Base-by-base conservation (phyloP, 2,888 invertebrate species). In the Yponomeuta plumbellus region DNA sequence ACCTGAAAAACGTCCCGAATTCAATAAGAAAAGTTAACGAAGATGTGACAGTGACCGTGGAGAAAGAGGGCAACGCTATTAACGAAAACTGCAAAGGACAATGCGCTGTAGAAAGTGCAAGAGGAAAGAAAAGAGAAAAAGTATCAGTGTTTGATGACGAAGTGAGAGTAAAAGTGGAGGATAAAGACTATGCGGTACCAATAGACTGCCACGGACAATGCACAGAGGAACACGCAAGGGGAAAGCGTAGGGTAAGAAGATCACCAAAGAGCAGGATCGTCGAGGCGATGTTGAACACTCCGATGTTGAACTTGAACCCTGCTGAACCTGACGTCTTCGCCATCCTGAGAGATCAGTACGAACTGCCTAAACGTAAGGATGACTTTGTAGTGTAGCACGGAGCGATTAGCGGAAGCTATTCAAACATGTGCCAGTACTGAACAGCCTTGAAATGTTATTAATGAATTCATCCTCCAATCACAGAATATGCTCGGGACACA, bases 301-400 rank as follows among this genome's bases (percentile, higher is more conserved):
- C 80, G 1, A 79, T 78, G 71, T 75, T 82, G 26, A 73, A 79
- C 11, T 66, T 83, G 39, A 75, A 77, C 56, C 76, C 74, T 0
- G 77, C 75, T 10, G 77, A 78, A 68, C 76, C 77, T 0, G 86
- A 88, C 66, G 69, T 83, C 64, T 76, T 88, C 61, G 73, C 79
- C 0, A 70, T 85, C 63, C 70, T 86, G 56, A 77, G 79, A 68
- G 88, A 88, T 68, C 73, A 81, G 69, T 88, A 86, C 69, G 81
- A 84, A 65, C 72, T 88, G 61, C 88, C 88, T 20, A 82, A 83
- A 79, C 87, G 88, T 85, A 72, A 76, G 82, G 65, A 20, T 57
- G 34, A 66, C 8, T 22, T 52, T 61, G 40, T 52, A 11, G 40
- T 64, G n/a, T 56, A 13, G 17, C 11, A 57, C 57, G 57, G 8